Evolutionary conservation across 37 sponge, comb jelly and placozoan species (phyloP).

Genomic region (Axinella damicornis): DNA sequence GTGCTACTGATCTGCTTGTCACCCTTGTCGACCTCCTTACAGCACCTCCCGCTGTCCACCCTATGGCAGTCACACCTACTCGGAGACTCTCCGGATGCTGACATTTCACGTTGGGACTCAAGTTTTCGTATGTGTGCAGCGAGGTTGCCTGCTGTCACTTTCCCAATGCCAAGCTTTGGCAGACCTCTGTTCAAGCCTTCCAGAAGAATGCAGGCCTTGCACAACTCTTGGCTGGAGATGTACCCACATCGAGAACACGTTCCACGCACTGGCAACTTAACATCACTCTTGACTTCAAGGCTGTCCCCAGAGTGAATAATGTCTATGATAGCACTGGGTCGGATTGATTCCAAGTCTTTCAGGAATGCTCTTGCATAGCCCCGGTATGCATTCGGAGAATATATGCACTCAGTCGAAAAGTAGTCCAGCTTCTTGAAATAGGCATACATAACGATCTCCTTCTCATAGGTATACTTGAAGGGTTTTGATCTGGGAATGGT

Average conservation of each 20-base stretch:
- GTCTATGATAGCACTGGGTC: conserved; percentile 91
- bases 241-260: conserved; percentile 91
- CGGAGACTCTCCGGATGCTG: too few species aligned
- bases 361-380: conserved; percentile 92
- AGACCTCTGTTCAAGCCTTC: conserved; percentile 93
- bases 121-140: conserved; percentile 51
- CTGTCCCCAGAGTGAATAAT: conserved; percentile 95
- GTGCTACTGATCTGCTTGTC: neutral
- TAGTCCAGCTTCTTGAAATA: conserved; percentile 98
- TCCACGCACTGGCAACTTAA: conserved; percentile 90
- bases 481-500: conserved; percentile 94
- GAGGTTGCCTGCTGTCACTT: conserved; percentile 69
- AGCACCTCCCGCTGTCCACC: neutral
- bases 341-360: conserved; percentile 91
- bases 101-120: conserved; percentile 7
- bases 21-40: neutral
- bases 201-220: conserved; percentile 97
- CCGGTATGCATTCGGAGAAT: conserved; percentile 98
- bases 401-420: conserved; percentile 98
- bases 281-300: conserved; percentile 79
- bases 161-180: conserved; percentile 93
- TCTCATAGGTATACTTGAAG: conserved; percentile 99
- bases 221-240: conserved; percentile 94
- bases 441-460: conserved; percentile 99
- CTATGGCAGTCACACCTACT: neutral